Conservation (phyloP, 2,797 vertebrate species). For the Kryptopterus vitreolus region DNA sequence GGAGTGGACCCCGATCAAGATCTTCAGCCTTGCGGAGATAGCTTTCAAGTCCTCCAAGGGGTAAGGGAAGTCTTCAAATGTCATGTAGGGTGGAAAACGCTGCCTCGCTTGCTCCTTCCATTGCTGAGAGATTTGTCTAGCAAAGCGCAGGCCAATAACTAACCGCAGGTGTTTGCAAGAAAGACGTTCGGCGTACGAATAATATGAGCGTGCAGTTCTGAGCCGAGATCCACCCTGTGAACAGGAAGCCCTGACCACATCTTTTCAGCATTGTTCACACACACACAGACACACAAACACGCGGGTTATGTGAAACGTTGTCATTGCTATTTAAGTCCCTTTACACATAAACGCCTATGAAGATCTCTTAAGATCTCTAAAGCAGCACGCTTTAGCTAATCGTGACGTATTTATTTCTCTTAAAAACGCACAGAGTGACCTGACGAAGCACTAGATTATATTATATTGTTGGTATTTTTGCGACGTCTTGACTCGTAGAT, state of each 20-base stretch:
- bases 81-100: not conserved
- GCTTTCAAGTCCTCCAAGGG: slow-evolving; percentile 95
- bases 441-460: not conserved
- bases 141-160: not conserved
- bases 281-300: not conserved
- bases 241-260: not conserved
- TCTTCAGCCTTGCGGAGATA: slow-evolving; percentile 85
- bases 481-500: too few relatives aligned
- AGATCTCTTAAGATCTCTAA: too few relatives aligned
- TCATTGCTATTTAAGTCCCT: not conserved
- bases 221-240: not conserved
- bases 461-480: too few relatives aligned
- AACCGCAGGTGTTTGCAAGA: not conserved
- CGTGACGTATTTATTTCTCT: not conserved
- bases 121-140: not conserved
- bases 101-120: too few relatives aligned
- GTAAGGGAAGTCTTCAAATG: slow-evolving; percentile 73
- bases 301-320: not conserved
- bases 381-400: not conserved
- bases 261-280: not conserved
- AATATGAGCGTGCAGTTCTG: not conserved
- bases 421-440: not conserved
- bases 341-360: not conserved
- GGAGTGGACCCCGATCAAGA: slow-evolving; percentile 96
- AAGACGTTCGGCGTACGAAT: not conserved